These are phyloP conservation scores for Leptonema lineaticorne DNA, from an alignment of 1,140 invertebrate genomes.

Conservation along the genomic window DNA sequence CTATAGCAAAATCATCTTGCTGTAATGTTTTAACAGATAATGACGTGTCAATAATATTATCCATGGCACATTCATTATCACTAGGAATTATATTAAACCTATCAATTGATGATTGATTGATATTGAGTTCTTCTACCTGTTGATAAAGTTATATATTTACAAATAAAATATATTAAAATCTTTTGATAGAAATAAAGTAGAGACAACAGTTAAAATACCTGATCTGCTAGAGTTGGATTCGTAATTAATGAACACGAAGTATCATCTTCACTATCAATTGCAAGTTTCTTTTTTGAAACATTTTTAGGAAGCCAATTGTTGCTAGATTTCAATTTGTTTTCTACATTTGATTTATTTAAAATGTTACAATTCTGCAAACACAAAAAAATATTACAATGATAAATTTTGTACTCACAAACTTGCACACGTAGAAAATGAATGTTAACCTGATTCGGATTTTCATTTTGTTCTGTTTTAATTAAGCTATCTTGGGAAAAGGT, in stretches of 20 bases:
- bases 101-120: constrained; percentile 36
- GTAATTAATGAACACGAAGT: constrained; percentile 32
- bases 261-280: constrained; percentile 36
- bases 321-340: neutral
- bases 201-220: constrained; percentile 5
- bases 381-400: neutral
- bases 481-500: too few species aligned
- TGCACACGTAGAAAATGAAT: neutral
- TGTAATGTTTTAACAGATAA: neutral
- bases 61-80: constrained; percentile 36
- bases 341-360: neutral
- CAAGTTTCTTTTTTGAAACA: constrained; percentile 17
- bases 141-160: too few species aligned
- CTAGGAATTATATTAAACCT: constrained; percentile 24
- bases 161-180: neutral
- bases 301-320: neutral
- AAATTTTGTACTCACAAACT: neutral
- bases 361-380: constrained; percentile 8
- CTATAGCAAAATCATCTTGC: constrained; percentile 4
- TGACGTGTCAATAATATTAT: constrained; percentile 26
- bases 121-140: constrained; percentile 44
- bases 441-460: constrained; percentile 10
- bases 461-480: too few species aligned
- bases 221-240: constrained; percentile 33
- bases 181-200: neutral